Evolutionary conservation across 2,888 invertebrate species (phyloP), one percentile per base, ranked within the genome.

Genomic region (Nomada ferruginata): DNA sequence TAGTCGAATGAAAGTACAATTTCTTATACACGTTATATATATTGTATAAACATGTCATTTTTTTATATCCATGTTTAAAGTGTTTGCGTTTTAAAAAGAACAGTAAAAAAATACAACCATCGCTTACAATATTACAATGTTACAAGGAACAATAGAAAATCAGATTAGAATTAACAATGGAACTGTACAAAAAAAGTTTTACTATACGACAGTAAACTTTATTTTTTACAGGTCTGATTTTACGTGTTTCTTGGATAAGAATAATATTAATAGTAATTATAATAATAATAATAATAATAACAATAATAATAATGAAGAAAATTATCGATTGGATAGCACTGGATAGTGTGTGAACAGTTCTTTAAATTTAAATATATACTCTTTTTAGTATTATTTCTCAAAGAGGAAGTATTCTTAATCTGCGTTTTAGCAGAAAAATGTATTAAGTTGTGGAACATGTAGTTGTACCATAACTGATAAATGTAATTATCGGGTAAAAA

Each of bases 201-300:
- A 75, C 71, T 79, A 79, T 84, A 73, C 64, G 68, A 80, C 84
- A 80, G 78, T 83, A 83, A 86, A 85, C 76, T 85, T 80, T 81
- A 79, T 81, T 84, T 79, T 85, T 82, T 82, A 88, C 66, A 85
- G 85, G 87, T 83, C 66, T 87, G 82, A 84, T 70, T 84, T 82
- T 72, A 55, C 57, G 82, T 72, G 76, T 75, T 75, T 77, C 36
- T 36, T 36, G 36, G 47, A 47, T 47, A 76, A 52, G 29, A 65
- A 68, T 83, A 79, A 65, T 71, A 71, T 82, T 73, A 71, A 81
- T 47, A 47, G 60, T 50, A 29, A 64, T 55, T 15, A 53, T 82
- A 72, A 65, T 63, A 72, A 71, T 79, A 26, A 76, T 78, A 76
- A 84, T 84, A 26, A 76, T 78, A 76, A 84, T 84, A 80, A 85